Evolutionary conservation across 1,140 invertebrate species (phyloP), one percentile per base, ranked within the genome.

Genomic region (Pachyrhynchus sulphureomaculatus): DNA sequence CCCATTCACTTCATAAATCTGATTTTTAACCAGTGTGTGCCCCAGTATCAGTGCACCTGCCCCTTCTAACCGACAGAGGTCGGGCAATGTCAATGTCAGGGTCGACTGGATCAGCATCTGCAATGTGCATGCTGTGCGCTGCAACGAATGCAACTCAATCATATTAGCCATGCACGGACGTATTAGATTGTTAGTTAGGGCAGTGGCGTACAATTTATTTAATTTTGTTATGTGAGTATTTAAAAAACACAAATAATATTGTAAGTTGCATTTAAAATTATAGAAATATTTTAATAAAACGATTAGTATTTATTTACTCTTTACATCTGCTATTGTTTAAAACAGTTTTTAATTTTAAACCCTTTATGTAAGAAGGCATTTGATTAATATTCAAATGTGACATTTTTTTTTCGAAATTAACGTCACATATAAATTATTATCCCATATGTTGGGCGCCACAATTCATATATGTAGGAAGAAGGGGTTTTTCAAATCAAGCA

Each of bases 1-100:
- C 36, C 26, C 12, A 21, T 44, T 44, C 23, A 21, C 12, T 18
- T 21, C 5, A 12, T 21, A n/a, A n/a, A 56, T 56, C 29, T 33
- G 54, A 47, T 56, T 56, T 56, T 45, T 47, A 41, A 6, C 37
- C 37, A n/a, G 37, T 41, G 37, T 24, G 48, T 62, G 51, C 51
- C 32, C 60, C 60, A 62, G 44, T 62, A 33, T 44, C 58, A 23
- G n/a, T 29, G 37, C 48, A 52, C 58, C 58, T 53, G 49, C 37
- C 41, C 58, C 32, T 55, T 29, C 23, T 13, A 36, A 33, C 33
- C 47, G 37, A 37, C 58, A 73, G 70, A 73, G 72, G 72, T 72
- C 69, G 69, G 34, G 49, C 72, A 73, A 73, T 72, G 72, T 73
- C 72, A 73, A 72, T 70, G 72, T 73, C 72, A 73, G 64, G 72